Evolutionary conservation across 1,140 invertebrate species (phyloP).

Genomic region (Drosophila biarmipes): DNA sequence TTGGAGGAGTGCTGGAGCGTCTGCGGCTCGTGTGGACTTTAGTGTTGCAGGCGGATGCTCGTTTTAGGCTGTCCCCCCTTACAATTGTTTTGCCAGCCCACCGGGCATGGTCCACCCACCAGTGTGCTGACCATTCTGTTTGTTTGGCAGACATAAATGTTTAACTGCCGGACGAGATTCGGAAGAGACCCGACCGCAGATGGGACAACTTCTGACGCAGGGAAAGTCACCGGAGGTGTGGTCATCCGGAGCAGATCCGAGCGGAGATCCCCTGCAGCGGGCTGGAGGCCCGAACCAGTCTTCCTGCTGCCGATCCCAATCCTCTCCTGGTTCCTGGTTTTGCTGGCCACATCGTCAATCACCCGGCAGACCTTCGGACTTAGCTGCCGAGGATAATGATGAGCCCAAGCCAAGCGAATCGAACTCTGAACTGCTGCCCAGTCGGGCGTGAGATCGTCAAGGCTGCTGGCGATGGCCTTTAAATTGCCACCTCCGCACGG

Average conservation of each 20-base stretch:
- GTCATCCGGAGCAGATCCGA: slow-evolving; percentile 1
- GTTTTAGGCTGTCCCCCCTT: slow-evolving; percentile 29
- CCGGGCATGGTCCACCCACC: neutral
- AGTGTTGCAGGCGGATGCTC: slow-evolving; percentile 46
- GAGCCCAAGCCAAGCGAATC: slow-evolving; percentile 13
- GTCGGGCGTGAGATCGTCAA: slow-evolving; percentile 76
- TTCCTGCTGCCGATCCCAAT: no score
- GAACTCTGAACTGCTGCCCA: slow-evolving; percentile 61
- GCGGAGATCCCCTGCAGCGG: slow-evolving; percentile 14
- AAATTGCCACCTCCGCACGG: slow-evolving; percentile 59
- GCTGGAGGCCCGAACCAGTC: no score
- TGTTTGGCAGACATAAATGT: slow-evolving; percentile 76
- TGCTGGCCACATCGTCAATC: slow-evolving; percentile 67
- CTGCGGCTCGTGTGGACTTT: slow-evolving; percentile 52
- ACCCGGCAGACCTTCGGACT: slow-evolving; percentile 36
- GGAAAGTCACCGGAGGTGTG: slow-evolving; percentile 16
- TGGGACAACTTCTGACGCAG: slow-evolving; percentile 39
- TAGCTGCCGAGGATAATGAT: slow-evolving; percentile 49
- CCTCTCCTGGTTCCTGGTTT: no score
- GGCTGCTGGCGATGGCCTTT: slow-evolving; percentile 74
- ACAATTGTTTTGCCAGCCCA: slow-evolving; percentile 48
- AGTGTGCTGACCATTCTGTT: slow-evolving; percentile 47
- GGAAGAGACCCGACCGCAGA: slow-evolving; percentile 15
- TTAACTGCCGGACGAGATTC: slow-evolving; percentile 52
- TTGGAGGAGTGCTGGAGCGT: slow-evolving; percentile 5